Base-by-base conservation (phyloP, 1,140 invertebrate species). In the Archegozetes longisetosus region DNA sequence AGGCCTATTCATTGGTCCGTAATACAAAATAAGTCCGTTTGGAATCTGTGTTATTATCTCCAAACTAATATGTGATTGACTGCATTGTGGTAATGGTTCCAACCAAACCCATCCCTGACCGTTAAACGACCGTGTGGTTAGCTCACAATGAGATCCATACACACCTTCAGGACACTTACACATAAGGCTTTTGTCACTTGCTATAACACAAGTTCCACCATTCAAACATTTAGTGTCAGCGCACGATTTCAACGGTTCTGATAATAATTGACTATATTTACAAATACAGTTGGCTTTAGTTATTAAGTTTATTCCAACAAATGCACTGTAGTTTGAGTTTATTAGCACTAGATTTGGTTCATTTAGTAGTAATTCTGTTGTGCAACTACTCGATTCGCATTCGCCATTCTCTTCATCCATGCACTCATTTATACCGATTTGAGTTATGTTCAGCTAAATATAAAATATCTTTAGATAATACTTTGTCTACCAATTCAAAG, bases 371-470 rank as follows among this genome's bases (percentile, higher is more conserved):
- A n/a, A n/a, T 51, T 57, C 55, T 1, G 55, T 57, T 9, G 48
- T 20, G 29, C 55, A 57, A 69, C 70, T 70, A 65, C 66, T 67
- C 66, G 68, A 56, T 24, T 52, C 14, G 25, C 57, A 52, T n/a
- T n/a, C n/a, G 48, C 12, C 23, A 27, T 48, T 86, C 68, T 88
- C 84, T 69, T 56, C n/a, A n/a, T n/a, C 90, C 29, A 94, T 75
- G 72, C 93, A 98, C 74, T 95, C 90, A 68, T 98, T 91, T 64
- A 98, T 95, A 57, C 89, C 89, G 2, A 96, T 88, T 90, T 95
- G 94, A 3, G 86, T 90, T 46, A 98, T 92, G 66, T 91, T 91
- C 50, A 96, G 87, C 25, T 89, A 90, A 9, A 95, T 84, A 62
- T 1, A 2, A 22, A 54, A 14, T 4, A 20, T 14, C 14, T 56